A percentile compares a stretch with the other conserved stretches of the same genome.
phyloP scores from a whole-genome alignment of 2,888 invertebrate genomes.

The Eugnorisma glareosa region DNA sequence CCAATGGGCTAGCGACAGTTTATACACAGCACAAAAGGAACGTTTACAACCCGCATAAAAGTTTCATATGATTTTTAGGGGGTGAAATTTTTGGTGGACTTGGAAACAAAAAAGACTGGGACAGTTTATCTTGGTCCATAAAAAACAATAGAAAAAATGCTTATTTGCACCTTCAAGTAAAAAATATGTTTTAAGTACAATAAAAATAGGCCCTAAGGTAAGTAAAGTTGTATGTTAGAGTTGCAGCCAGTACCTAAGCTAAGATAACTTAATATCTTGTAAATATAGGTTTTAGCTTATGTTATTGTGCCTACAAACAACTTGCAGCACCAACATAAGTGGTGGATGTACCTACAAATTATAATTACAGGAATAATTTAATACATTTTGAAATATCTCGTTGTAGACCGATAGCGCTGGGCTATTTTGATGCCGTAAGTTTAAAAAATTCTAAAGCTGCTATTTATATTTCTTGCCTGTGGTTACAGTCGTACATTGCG shows the following conservation, averaged over 20 bases:
- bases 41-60: slow-evolving; percentile 12
- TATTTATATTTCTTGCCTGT: no score
- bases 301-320: no score
- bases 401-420: no score
- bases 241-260: background rate
- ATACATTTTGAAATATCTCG: background rate
- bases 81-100: background rate
- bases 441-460: no score
- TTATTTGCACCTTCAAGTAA: background rate
- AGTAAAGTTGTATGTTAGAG: background rate
- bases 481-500: no score
- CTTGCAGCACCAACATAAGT: background rate
- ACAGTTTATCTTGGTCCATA: background rate
- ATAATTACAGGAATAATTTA: background rate
- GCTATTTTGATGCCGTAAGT: no score
- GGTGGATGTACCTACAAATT: background rate
- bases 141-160: background rate
- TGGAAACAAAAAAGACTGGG: background rate
- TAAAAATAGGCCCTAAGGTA: background rate
- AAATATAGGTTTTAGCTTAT: no score
- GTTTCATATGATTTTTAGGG: slow-evolving; percentile 18
- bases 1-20: background rate
- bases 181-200: background rate
- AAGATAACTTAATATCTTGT: background rate
- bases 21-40: background rate